Percentiles rank a stretch among this genome's conserved stretches.
These are phyloP conservation scores for western clawed frog (Xenopus tropicalis) DNA, from an alignment of 2,113 vertebrate genomes.

Conservation along the genomic window DNA sequence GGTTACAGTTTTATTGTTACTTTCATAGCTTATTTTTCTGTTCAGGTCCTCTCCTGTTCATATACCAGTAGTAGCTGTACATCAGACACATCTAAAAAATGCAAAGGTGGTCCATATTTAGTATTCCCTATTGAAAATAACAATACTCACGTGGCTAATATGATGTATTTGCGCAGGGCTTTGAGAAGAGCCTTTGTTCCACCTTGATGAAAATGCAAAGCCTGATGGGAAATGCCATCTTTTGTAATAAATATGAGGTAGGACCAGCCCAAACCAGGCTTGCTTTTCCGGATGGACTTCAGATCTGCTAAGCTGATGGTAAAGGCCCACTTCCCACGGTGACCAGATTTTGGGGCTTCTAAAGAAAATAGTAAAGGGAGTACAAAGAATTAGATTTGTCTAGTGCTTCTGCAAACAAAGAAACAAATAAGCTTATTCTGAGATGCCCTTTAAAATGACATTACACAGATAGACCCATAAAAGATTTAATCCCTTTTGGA, in stretches of 20 bases:
- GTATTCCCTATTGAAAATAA: too few relatives aligned
- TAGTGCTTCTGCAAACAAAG: too few relatives aligned
- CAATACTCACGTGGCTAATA: slow-evolving; percentile 50
- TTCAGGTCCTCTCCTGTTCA: too few relatives aligned
- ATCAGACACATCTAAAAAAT: too few relatives aligned
- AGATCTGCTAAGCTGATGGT: slow-evolving; percentile 82
- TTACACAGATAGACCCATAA: too few relatives aligned
- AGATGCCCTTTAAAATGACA: too few relatives aligned
- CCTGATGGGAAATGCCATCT: slow-evolving; percentile 77
- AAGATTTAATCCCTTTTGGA: too few relatives aligned
- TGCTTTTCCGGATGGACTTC: slow-evolving; percentile 79
- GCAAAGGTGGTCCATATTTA: too few relatives aligned
- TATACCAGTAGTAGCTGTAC: too few relatives aligned
- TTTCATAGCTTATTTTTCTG: too few relatives aligned
- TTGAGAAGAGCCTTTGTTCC: slow-evolving; percentile 80
- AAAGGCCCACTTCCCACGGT: slow-evolving; percentile 78
- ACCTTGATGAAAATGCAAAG: slow-evolving; percentile 85
- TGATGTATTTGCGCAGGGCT: slow-evolving; percentile 77
- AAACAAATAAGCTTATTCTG: too few relatives aligned
- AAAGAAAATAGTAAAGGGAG: neutral
- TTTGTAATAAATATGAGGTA: slow-evolving; percentile 84
- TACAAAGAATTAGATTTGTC: neutral
- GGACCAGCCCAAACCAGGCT: slow-evolving; percentile 82
- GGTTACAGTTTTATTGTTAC: too few relatives aligned
- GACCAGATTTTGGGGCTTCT: slow-evolving; percentile 45